These are phyloP conservation scores for Cheilosia impressa DNA, from an alignment of 2,888 invertebrate species.

Conservation along the genomic window DNA sequence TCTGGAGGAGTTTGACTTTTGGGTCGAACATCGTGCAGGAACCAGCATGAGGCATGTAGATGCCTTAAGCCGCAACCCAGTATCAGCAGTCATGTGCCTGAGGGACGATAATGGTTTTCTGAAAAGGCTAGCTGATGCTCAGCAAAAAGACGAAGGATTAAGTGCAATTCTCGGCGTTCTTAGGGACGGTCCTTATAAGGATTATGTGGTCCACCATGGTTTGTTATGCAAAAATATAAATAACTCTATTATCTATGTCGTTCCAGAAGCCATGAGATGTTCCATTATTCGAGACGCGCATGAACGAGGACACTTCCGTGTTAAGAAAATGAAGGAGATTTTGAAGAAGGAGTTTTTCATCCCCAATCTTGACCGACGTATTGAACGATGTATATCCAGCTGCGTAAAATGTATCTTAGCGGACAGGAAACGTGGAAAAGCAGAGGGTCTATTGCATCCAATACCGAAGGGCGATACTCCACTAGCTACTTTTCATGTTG, in stretches of 20 bases:
- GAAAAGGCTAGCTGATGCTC: conserved; percentile 2
- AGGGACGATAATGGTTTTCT: background rate
- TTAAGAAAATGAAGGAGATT: conserved; percentile 44
- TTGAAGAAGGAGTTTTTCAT: conserved; percentile 48
- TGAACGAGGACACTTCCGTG: conserved; percentile 68
- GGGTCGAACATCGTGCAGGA: conserved; percentile 72
- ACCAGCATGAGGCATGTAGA: conserved; percentile 74
- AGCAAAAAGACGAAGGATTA: background rate
- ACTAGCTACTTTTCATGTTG: conserved; percentile 78
- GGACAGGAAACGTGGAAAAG: conserved; percentile 69
- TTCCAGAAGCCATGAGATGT: too few relatives aligned
- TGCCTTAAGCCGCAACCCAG: conserved; percentile 72
- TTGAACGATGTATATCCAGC: conserved; percentile 36
- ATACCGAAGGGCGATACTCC: conserved; percentile 79
- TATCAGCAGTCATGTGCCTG: background rate
- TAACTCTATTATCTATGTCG: too few relatives aligned
- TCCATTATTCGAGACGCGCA: conserved; percentile 56
- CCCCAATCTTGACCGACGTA: conserved; percentile 13
- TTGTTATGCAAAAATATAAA: conserved; percentile 1
- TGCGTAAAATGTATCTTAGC: conserved; percentile 60
- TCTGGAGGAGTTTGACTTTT: conserved; percentile 33
- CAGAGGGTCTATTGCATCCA: conserved; percentile 78
- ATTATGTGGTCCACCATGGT: conserved; percentile 15
- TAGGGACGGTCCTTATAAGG: background rate
- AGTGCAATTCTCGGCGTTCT: background rate